phyloP scores from a whole-genome alignment of 2,888 invertebrate genomes.

The Orthonychiurus folsomi region DNA sequence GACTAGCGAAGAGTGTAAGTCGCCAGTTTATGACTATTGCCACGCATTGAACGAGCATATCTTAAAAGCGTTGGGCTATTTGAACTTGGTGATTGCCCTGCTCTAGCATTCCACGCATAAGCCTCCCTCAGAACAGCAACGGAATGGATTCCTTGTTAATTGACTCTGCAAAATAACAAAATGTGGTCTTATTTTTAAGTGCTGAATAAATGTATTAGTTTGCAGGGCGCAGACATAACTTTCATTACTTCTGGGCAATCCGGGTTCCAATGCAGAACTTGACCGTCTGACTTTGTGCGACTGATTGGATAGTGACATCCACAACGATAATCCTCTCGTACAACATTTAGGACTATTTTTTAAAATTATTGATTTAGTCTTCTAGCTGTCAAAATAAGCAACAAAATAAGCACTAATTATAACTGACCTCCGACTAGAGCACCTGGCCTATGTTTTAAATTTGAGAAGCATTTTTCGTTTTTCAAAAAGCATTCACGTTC shows the following conservation, averaged over 20 bases:
- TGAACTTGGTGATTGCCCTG: too few species aligned
- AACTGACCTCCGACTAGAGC: slow-evolving; percentile 24
- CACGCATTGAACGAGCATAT: too few species aligned
- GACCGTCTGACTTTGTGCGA: slow-evolving; percentile 23
- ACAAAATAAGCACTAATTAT: background rate
- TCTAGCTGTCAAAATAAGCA: background rate
- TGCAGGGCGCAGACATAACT: background rate
- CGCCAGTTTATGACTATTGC: too few species aligned
- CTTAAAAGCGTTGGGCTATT: too few species aligned
- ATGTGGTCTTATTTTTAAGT: background rate
- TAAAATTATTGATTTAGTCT: background rate
- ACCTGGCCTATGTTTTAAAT: slow-evolving; percentile 21
- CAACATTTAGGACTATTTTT: slow-evolving; percentile 17
- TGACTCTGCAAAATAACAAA: slow-evolving; percentile 21
- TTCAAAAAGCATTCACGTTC: slow-evolving; percentile 26
- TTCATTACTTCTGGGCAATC: slow-evolving; percentile 33
- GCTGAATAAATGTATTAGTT: background rate
- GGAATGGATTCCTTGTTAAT: slow-evolving; percentile 29
- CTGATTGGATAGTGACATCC: slow-evolving; percentile 36
- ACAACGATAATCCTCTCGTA: slow-evolving; percentile 35
- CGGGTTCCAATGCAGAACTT: slow-evolving; percentile 30
- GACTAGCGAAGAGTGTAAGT: too few species aligned
- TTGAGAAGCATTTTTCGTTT: slow-evolving; percentile 28
- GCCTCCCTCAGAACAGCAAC: slow-evolving; percentile 32
- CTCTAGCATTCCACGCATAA: slow-evolving; percentile 31